These are phyloP conservation scores for Hystrix brachyura DNA, from an alignment of 2,113 vertebrate species.

Conservation along the genomic window DNA sequence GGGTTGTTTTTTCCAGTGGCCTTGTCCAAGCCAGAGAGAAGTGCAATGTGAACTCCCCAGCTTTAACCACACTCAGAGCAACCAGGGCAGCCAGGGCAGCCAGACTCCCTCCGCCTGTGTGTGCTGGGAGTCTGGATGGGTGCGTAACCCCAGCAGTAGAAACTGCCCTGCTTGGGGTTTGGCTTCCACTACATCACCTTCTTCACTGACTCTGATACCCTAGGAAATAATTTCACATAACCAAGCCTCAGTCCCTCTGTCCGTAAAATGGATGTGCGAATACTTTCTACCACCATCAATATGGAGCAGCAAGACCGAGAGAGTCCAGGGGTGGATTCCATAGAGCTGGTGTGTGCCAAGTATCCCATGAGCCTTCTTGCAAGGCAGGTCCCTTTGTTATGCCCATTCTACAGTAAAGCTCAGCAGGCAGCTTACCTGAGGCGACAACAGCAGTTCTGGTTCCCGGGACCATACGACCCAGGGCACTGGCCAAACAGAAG, in stretches of 20 bases:
- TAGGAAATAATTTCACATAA: background rate
- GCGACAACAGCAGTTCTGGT: background rate
- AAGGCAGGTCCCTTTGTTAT: too few species aligned
- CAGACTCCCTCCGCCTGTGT: background rate
- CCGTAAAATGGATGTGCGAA: background rate
- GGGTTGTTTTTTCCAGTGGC: slow-evolving; percentile 49
- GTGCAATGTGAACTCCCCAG: slow-evolving; percentile 57
- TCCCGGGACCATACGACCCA: accelerated
- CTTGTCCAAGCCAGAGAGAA: slow-evolving; percentile 70
- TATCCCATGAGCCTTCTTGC: accelerated
- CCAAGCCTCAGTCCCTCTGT: background rate
- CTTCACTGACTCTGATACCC: background rate
- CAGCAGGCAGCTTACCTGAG: background rate
- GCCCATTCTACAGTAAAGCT: background rate
- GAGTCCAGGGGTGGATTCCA: accelerated
- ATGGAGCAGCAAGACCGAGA: too few species aligned
- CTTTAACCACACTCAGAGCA: background rate
- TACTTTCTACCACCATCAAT: background rate
- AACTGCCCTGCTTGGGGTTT: background rate
- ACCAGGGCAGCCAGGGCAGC: background rate
- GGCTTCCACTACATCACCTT: background rate
- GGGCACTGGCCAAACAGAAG: background rate
- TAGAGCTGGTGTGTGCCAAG: accelerated
- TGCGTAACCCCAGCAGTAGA: background rate
- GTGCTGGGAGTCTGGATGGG: background rate